A percentile compares a stretch with the other conserved stretches of the same genome.
Conservation (phyloP, 2,888 invertebrate genomes). For the Scaptomyza flava region DNA sequence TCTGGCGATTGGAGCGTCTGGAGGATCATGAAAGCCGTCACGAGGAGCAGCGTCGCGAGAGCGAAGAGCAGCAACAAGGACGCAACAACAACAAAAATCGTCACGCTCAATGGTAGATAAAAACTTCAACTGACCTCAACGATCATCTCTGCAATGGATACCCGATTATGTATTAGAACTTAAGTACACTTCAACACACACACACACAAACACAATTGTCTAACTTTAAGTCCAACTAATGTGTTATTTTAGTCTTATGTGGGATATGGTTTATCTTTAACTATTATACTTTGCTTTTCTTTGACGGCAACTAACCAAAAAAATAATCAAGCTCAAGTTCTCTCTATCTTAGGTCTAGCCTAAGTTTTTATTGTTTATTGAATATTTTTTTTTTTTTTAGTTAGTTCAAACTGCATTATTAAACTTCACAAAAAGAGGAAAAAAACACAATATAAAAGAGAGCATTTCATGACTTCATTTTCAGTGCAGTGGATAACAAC, state of each 20-base stretch:
- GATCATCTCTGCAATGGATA: constrained; percentile 41
- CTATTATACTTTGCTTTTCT: constrained; percentile 21
- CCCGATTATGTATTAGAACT: constrained; percentile 53
- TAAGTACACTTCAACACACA: constrained; percentile 24
- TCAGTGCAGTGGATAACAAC: constrained; percentile 25
- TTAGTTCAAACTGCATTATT: constrained; percentile 59
- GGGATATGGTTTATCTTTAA: constrained; percentile 48
- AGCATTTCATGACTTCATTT: constrained; percentile 11
- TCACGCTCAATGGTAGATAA: constrained; percentile 57
- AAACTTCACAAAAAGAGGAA: constrained; percentile 27
- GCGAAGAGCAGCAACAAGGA: constrained; percentile 48
- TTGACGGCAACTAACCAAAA: constrained; percentile 46
- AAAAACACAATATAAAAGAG: constrained; percentile 2
- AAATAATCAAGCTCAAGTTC: constrained; percentile 45
- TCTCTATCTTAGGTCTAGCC: constrained; percentile 46
- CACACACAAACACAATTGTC: constrained; percentile 5
- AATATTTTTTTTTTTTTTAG: constrained; percentile 50
- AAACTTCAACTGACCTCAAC: constrained; percentile 56
- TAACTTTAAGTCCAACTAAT: constrained; percentile 30
- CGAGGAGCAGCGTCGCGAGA: constrained; percentile 40
- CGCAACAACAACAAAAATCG: constrained; percentile 38
- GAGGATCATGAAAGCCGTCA: constrained; percentile 41
- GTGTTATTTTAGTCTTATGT: constrained; percentile 49
- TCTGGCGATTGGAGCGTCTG: constrained; percentile 69
- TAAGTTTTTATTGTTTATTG: constrained; percentile 59